phyloP scores from a whole-genome alignment of 2,113 vertebrate genomes.

The Pitta sordida region DNA sequence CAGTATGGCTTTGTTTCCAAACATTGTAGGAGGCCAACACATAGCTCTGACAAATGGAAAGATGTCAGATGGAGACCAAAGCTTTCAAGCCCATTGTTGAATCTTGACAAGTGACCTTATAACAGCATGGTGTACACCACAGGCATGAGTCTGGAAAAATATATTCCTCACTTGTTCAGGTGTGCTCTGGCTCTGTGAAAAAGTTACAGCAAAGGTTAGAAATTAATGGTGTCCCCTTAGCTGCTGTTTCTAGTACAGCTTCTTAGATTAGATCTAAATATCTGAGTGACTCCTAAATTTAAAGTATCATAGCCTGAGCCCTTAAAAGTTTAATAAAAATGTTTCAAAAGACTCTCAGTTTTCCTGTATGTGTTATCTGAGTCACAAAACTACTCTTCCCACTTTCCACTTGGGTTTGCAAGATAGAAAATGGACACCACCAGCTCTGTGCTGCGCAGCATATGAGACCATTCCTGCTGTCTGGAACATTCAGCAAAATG shows the following conservation, averaged over 20 bases:
- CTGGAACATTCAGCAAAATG: rapidly evolving
- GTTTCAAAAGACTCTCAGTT: not conserved
- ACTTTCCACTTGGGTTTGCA: not conserved
- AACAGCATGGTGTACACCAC: not conserved
- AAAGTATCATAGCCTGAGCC: not conserved
- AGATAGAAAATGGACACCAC: not conserved
- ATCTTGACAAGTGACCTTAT: not conserved
- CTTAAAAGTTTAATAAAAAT: not conserved
- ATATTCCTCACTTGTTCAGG: not conserved
- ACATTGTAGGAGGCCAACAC: not conserved
- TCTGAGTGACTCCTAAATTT: not conserved
- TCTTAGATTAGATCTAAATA: not conserved
- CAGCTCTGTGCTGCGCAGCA: not conserved
- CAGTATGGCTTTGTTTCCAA: not conserved
- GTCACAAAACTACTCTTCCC: not conserved
- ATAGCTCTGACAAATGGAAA: not conserved
- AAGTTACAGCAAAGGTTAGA: not conserved
- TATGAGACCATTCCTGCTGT: not conserved
- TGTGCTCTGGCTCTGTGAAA: not conserved
- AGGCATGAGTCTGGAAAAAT: not conserved
- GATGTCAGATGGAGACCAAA: not conserved
- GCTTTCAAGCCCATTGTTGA: not conserved
- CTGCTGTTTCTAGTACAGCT: not conserved
- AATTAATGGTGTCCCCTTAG: not conserved
- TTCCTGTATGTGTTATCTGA: not conserved